These are phyloP conservation scores for Chelonia mydas DNA, from an alignment of 2,797 vertebrate species.

Conservation along the genomic window DNA sequence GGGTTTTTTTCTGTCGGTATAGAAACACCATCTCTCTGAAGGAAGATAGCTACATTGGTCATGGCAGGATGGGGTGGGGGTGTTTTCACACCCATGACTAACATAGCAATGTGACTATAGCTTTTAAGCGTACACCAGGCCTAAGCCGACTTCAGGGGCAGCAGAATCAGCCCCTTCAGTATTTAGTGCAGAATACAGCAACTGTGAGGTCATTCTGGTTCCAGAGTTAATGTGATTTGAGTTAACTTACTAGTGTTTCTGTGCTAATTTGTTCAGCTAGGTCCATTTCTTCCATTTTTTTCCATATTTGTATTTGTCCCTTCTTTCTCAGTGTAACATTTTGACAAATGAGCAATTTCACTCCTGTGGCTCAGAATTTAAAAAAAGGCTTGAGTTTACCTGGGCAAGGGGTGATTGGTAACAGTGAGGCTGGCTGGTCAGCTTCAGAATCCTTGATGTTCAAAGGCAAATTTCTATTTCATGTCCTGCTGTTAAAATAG, in stretches of 20 bases:
- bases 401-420: neutral
- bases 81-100: neutral
- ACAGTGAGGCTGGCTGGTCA: neutral
- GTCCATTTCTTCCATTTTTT: neutral
- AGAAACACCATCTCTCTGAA: neutral
- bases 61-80: accelerated
- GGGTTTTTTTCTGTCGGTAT: neutral
- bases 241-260: neutral
- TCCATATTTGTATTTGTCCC: neutral
- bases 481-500: constrained; percentile 13
- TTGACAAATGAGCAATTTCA: neutral
- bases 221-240: neutral
- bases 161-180: neutral
- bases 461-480: constrained; percentile 36
- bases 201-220: neutral
- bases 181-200: neutral
- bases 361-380: neutral
- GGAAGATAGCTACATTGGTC: neutral
- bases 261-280: neutral
- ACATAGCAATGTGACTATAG: neutral
- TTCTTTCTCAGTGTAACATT: neutral
- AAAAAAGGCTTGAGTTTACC: neutral
- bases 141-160: neutral
- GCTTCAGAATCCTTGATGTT: neutral
- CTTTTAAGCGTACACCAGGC: neutral